phyloP scores from a whole-genome alignment of 2,888 invertebrate genomes.

The Microctonus aethiopoides region DNA sequence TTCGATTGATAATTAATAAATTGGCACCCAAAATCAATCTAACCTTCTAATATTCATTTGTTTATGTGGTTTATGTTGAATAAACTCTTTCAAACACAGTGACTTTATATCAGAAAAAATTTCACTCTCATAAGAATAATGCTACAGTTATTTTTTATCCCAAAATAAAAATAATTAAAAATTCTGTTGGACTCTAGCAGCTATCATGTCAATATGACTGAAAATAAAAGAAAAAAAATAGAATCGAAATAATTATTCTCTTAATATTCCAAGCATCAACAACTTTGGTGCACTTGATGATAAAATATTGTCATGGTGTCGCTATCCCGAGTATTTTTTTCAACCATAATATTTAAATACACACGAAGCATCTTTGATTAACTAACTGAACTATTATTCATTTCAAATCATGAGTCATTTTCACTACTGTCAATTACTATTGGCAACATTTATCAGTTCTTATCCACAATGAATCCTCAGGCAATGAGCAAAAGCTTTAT shows the following conservation, averaged over 20 bases:
- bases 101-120: not conserved
- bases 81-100: too few species aligned
- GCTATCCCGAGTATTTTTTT: conserved; percentile 19
- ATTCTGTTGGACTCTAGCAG: not conserved
- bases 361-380: not conserved
- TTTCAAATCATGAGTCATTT: not conserved
- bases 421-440: not conserved
- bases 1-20: conserved; percentile 34
- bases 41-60: not conserved
- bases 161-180: not conserved
- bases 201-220: conserved; percentile 13
- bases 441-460: too few species aligned
- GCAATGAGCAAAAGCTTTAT: not conserved
- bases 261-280: not conserved
- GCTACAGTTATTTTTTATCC: not conserved
- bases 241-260: not conserved
- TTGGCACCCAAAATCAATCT: conserved; percentile 40
- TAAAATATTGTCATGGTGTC: conserved; percentile 50
- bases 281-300: conserved; percentile 35
- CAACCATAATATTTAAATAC: not conserved
- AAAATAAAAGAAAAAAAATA: not conserved
- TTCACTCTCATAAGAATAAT: not conserved
- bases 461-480: too few species aligned
- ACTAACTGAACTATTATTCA: not conserved
- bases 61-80: too few species aligned